Base-by-base conservation (phyloP, 2,888 invertebrate genomes). In the Drosophila colorata region DNA sequence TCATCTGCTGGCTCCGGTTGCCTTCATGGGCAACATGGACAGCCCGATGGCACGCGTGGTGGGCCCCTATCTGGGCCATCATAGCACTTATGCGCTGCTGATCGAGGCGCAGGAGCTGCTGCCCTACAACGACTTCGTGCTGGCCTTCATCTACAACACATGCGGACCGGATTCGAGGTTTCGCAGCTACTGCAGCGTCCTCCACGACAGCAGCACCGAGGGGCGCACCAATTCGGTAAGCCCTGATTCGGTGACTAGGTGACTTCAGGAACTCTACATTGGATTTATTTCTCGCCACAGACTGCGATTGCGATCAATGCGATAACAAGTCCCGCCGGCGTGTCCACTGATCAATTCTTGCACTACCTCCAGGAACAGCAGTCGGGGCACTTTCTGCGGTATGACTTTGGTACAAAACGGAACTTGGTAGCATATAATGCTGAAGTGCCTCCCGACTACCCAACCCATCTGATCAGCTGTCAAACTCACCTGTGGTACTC, bases 21-120 rank as follows among this genome's bases (percentile, higher is more conserved):
- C 83, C 0, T 90, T 78, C 35, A 94, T 95, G 93, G 92, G 92
- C 1, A 91, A 95, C 69, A 93, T 94, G 80, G 89, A 84, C 2
- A 93, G 92, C 76, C 91, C 90, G 1, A 0, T 87, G n/a, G 88
- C 94, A 4, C 87, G 80, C 6, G 46, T 89, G 0, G 67, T 95
- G 3, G 89, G 93, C 1, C 91, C 91, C 0, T 91, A 80, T 57
- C 55, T 88, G 37, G 90, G 88, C 0, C 65, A 74, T 7, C 49
- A 56, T 14, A 88, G 81, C 28, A 18, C 43, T 0, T 78, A 78
- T n/a, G 67, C 83, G 0, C 31, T 38, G 1, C 18, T 90, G 3
- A 79, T 90, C 53, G 73, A 72, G 20, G 72, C 69, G 2, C 80
- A 94, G 35, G 95, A 96, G 79, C 94, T 96, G 68, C 69, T 94